Base-by-base conservation (phyloP, 2,797 vertebrate species). In the Tapera naevia region DNA sequence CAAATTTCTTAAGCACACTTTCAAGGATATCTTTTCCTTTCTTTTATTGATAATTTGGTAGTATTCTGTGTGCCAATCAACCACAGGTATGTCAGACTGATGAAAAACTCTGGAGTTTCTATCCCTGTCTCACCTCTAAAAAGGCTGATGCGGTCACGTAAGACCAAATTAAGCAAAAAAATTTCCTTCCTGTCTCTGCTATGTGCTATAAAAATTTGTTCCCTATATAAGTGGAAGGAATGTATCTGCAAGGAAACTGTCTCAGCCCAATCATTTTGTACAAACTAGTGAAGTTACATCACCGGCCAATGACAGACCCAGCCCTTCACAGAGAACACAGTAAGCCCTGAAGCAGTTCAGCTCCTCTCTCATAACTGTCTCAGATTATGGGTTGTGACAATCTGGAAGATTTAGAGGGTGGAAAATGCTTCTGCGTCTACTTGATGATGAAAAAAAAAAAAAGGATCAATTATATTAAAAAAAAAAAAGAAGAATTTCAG, bases 381-480 rank as follows among this genome's bases (percentile, higher is more conserved):
- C 71, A 74, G 41, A 53, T 73, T 86, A 73, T 66, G 80, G 24
- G 33, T 93, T 95, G 69, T 94, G 94, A 94, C 82, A 92, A 30
- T 88, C 50, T 41, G 41, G 58, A 91, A 94, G 82, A 95, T 94
- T 95, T 92, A 94, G 39, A 78, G 80, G 19, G 81, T 89, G 81
- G 50, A 80, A 95, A 94, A 95, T 84, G 75, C 83, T 76, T 95
- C 80, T 93, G 73, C 48, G 93, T 89, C 93, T 41, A 80, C 61
- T 93, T 94, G 88, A 83, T 69, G 72, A 11, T 74, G 41, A 86
- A 95, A 94, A n/a, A 86, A 95, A 94, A n/a, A 53, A 82, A 82
- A 61, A 71, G 43, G 53, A 72, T 24, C 30, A 91, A 78, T 85
- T 87, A 64, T 83, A 60, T 28, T 35, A n/a, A 16, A 46, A 45